Percentiles rank a stretch among this genome's conserved stretches.
Conservation (phyloP, 2,888 invertebrate species). For the Sinohyriopsis cumingii region DNA sequence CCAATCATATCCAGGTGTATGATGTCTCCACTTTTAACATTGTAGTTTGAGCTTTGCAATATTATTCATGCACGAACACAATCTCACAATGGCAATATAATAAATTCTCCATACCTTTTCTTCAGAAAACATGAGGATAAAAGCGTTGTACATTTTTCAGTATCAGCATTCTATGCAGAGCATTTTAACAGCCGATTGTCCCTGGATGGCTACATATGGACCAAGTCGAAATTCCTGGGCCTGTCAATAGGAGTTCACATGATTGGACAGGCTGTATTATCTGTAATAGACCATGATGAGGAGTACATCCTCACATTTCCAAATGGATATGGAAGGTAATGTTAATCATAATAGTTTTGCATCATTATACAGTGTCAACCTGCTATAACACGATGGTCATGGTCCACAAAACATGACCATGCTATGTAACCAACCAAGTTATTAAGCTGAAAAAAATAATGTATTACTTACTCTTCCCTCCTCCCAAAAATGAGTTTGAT, state of each 20-base stretch:
- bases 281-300: conserved; percentile 90
- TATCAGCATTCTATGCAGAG: conserved; percentile 99
- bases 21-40: no score
- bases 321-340: conserved; percentile 94
- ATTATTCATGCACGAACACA: no score
- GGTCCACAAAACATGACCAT: no score
- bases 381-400: no score
- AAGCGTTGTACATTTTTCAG: conserved; percentile 72
- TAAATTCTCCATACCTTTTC: no score
- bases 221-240: conserved; percentile 98
- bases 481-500: no score
- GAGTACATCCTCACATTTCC: conserved; percentile 97
- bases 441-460: no score
- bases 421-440: neutral
- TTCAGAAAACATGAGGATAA: no score
- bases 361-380: neutral
- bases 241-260: conserved; percentile 92
- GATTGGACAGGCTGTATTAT: conserved; percentile 94
- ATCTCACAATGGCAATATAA: no score
- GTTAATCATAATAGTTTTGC: conserved; percentile 2
- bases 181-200: conserved; percentile 91
- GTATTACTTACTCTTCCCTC: no score
- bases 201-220: conserved; percentile 97
- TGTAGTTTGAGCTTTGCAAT: no score
- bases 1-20: no score